Base-by-base conservation (phyloP, 2,888 invertebrate genomes). In the Melanophora roralis region DNA sequence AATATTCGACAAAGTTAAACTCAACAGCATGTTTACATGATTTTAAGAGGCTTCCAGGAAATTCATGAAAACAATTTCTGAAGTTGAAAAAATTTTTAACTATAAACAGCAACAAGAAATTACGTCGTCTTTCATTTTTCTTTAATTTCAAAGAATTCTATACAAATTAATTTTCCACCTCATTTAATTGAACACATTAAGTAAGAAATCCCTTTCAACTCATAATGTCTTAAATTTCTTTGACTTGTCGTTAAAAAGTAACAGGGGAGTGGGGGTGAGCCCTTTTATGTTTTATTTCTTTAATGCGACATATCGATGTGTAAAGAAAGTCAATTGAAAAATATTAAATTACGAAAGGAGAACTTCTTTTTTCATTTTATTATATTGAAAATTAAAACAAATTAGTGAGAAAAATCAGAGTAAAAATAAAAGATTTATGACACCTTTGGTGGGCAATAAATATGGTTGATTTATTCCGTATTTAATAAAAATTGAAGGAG, bases 131-230 rank as follows among this genome's bases (percentile, higher is more conserved):
- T 38, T 11, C 16, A 6, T 45, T 32, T 65, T 21, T 0, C n/a
- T 34, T 34, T 11, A 27, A 16, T 27, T n/a, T n/a, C 12, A 40
- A 45, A 8, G 11, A 49, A 38, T 23, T 60, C 67, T 36, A 51
- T 62, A 67, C 38, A 53, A 77, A 43, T 67, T 55, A 49, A 65
- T 78, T 74, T 74, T 78, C 68, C 69, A 53, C 43, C 59, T 78
- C 78, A 74, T 78, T 78, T 74, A 40, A 47, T 64, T 59, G 23
- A 67, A 43, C 49, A 53, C 62, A 65, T 71, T 75, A 36, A 65
- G 38, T 36, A 60, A n/a, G 36, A 55, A 43, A 62, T 53, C 14
- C 45, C 72, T 23, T 45, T 45, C 27, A 16, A 27, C 19, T 51
- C n/a, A 12, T 1, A 57, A 55, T 14, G n/a, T 62, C 69, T 65